Evolutionary conservation across 2,888 invertebrate genomes (phyloP).

Genomic region (Drosophila recens): DNA sequence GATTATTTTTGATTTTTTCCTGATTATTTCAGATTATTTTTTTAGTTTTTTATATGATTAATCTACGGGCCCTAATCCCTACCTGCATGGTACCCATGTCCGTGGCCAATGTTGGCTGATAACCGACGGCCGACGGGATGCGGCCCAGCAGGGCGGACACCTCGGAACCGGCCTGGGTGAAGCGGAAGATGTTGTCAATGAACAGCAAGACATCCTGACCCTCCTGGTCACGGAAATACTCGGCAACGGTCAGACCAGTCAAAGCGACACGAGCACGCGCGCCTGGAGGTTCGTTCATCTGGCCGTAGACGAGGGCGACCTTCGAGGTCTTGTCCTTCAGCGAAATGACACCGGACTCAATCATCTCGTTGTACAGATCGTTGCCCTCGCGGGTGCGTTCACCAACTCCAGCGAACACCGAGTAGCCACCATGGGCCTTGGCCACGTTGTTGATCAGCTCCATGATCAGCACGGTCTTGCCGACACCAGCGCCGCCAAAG

Average conservation of each 20-base stretch:
- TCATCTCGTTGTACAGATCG: conserved; percentile 98
- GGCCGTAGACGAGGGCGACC: conserved; percentile 94
- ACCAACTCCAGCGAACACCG: conserved; percentile 98
- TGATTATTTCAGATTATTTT: no score
- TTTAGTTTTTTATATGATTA: no score
- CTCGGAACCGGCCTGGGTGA: conserved; percentile 96
- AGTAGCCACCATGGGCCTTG: conserved; percentile 98
- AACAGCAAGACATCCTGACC: conserved; percentile 97
- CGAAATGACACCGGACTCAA: conserved; percentile 96
- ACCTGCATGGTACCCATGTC: conserved; percentile 99
- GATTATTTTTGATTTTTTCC: no score
- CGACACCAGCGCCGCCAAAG: conserved; percentile 97
- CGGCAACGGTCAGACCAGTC: conserved; percentile 96
- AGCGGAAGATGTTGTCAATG: conserved; percentile 98
- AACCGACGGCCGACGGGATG: conserved; percentile 97
- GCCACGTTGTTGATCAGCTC: conserved; percentile 98
- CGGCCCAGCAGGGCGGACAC: conserved; percentile 96
- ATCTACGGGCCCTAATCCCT: no score
- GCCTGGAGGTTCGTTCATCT: conserved; percentile 98
- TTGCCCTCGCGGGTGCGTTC: conserved; percentile 98
- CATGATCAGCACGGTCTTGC: conserved; percentile 98
- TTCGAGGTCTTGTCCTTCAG: conserved; percentile 95
- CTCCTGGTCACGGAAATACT: conserved; percentile 97
- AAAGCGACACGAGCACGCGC: conserved; percentile 97
- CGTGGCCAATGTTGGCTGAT: conserved; percentile 97